These are phyloP conservation scores for Pteropus rufus DNA, from an alignment of 2,797 vertebrate species.

Conservation along the genomic window DNA sequence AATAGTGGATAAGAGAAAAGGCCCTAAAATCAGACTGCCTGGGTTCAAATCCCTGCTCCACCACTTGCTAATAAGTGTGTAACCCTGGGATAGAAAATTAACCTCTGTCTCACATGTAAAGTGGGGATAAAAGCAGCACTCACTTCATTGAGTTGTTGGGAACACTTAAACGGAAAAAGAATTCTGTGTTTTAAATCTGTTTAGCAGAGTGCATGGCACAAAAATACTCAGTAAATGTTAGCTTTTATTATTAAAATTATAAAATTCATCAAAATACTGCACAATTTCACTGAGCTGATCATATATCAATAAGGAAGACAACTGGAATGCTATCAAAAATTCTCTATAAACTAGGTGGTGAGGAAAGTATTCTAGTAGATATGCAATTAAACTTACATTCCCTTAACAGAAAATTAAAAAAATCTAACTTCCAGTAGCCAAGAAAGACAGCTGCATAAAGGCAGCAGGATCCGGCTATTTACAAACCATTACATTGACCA, in stretches of 20 bases:
- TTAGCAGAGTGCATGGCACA: background rate
- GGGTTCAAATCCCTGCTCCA: background rate
- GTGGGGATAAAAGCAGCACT: background rate
- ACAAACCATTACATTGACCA: constrained; percentile 39
- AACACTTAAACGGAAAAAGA: background rate
- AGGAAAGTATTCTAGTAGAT: constrained; percentile 10
- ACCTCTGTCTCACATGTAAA: background rate
- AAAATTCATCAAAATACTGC: background rate
- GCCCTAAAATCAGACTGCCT: background rate
- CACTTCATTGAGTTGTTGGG: background rate
- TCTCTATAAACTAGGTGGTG: background rate
- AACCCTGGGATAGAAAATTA: background rate
- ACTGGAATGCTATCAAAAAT: constrained; percentile 35
- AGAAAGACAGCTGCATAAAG: constrained; percentile 40
- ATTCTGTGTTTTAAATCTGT: background rate
- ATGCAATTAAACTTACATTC: constrained; percentile 27
- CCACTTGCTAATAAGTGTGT: background rate
- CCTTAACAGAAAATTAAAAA: constrained; percentile 43
- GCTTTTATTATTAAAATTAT: constrained; percentile 41
- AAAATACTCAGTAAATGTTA: background rate
- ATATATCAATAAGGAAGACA: background rate
- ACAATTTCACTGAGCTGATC: constrained; percentile 11
- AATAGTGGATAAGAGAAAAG: background rate
- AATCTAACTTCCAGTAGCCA: background rate
- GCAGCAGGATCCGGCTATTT: background rate